These are phyloP conservation scores for Salvelinus namaycush DNA, from an alignment of 2,113 vertebrate genomes.

Conservation along the genomic window DNA sequence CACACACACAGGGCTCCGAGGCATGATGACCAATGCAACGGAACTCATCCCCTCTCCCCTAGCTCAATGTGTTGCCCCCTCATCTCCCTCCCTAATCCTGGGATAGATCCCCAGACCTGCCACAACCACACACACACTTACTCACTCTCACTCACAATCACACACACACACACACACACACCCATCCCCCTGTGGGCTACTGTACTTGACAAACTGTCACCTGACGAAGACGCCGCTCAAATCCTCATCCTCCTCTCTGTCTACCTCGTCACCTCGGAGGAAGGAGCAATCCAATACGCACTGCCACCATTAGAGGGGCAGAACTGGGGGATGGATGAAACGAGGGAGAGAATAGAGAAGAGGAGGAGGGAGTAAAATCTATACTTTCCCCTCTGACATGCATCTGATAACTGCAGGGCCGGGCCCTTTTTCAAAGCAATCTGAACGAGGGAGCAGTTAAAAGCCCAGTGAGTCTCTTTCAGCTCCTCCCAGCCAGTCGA, in stretches of 20 bases:
- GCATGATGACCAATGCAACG: not conserved
- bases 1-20: not conserved
- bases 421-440: conserved; percentile 64
- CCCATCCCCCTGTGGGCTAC: not conserved
- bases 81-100: not conserved
- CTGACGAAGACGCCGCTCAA: conserved; percentile 26
- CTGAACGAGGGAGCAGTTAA: conserved; percentile 60
- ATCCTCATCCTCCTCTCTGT: conserved; percentile 44
- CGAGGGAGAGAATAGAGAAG: not conserved
- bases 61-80: not conserved
- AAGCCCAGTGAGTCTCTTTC: conserved; percentile 42
- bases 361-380: not conserved
- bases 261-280: conserved; percentile 55
- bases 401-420: conserved; percentile 63
- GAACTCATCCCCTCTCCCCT: not conserved
- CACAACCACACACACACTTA: not conserved
- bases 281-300: conserved; percentile 67
- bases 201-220: conserved; percentile 50
- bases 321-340: not conserved
- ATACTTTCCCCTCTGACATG: conserved; percentile 38
- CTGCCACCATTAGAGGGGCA: conserved; percentile 61
- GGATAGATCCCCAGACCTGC: not conserved
- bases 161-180: not conserved
- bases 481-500: conserved; percentile 55
- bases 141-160: not conserved